Conservation (phyloP, 2,888 invertebrate genomes). For the Timandra comae region DNA sequence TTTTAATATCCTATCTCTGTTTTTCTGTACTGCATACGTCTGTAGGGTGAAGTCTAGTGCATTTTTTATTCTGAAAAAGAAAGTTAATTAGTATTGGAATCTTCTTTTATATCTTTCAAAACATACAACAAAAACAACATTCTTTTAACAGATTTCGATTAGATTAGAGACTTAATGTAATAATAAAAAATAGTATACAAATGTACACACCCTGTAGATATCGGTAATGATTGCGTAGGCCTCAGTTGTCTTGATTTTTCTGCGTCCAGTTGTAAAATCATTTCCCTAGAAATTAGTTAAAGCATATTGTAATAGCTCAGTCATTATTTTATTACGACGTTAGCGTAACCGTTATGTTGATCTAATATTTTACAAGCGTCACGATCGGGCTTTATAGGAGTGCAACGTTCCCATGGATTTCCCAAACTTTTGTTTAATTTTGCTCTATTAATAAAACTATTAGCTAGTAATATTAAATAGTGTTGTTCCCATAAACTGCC, state of each 20-base stretch:
- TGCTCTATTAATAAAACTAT: too few species aligned
- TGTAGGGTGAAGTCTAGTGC: constrained; percentile 17
- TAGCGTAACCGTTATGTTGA: too few species aligned
- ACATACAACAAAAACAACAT: too few species aligned
- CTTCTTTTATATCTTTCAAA: too few species aligned
- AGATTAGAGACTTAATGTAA: too few species aligned
- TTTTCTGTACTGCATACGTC: constrained; percentile 17
- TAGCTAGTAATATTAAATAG: too few species aligned
- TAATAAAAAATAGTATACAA: too few species aligned
- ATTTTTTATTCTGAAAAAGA: constrained; percentile 18
- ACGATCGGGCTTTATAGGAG: not conserved
- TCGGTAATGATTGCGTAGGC: constrained; percentile 65
- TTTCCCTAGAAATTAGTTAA: constrained; percentile 26
- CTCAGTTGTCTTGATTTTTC: constrained; percentile 63
- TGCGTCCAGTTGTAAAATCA: constrained; percentile 52
- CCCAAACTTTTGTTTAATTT: too few species aligned
- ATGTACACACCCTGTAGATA: constrained; percentile 27
- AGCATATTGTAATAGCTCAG: not conserved
- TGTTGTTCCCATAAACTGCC: too few species aligned
- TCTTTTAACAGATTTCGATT: too few species aligned
- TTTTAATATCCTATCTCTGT: constrained; percentile 19
- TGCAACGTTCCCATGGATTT: too few species aligned
- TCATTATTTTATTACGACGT: not conserved
- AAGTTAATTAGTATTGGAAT: not conserved
- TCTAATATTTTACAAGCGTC: too few species aligned